Percentiles rank a stretch among this genome's conserved stretches.
phyloP scores from a whole-genome alignment of 53 echinoderm and acorn worm genomes.

The Hippasteria phrygiana region DNA sequence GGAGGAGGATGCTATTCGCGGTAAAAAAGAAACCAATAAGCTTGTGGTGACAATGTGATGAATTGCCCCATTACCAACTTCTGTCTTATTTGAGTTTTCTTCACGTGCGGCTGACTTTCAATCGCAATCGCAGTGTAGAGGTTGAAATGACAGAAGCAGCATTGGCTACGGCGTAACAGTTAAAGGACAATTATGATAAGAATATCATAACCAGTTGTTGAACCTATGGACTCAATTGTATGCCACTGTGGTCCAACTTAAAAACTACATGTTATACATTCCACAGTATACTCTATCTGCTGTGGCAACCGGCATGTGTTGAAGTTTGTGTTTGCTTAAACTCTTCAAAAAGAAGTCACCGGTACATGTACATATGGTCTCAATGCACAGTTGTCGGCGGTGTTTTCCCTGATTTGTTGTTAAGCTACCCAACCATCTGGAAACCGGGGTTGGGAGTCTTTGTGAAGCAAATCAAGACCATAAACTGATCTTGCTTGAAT shows the following conservation, averaged over 20 bases:
- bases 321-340: background rate
- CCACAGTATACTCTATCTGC: background rate
- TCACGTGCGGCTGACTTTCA: background rate
- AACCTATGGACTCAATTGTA: conserved; percentile 23
- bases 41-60: background rate
- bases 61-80: background rate
- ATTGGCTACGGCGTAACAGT: background rate
- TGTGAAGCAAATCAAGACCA: background rate
- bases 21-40: background rate
- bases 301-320: conserved; percentile 9
- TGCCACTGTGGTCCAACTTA: background rate
- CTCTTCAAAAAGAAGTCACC: too few relatives aligned
- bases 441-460: background rate
- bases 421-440: background rate
- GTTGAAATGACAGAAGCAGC: too few relatives aligned
- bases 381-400: background rate
- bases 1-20: background rate
- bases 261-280: conserved; percentile 1
- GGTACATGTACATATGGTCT: background rate
- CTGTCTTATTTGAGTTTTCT: background rate
- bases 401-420: background rate
- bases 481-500: background rate
- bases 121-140: background rate
- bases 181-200: background rate
- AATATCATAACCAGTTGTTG: conserved; percentile 7